A percentile compares a stretch with the other conserved stretches of the same genome.
Evolutionary conservation across 2,113 vertebrate species (phyloP).

Genomic region (Platichthys stellatus): DNA sequence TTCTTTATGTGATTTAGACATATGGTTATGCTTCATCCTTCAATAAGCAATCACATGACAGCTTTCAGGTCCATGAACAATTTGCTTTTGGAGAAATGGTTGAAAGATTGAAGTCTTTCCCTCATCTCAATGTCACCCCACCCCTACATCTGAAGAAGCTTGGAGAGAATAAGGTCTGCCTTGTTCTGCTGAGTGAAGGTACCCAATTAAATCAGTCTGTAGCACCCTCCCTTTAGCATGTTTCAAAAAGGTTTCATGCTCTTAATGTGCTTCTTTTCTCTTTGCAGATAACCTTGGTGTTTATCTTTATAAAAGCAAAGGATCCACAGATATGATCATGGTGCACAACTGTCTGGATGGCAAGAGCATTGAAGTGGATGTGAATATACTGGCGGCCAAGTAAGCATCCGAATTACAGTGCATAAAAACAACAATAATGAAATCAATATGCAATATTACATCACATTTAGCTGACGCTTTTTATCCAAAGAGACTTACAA

Average conservation of each 20-base stretch:
- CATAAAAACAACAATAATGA: neutral
- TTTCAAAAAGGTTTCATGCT: neutral
- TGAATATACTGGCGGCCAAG: slow-evolving; percentile 59
- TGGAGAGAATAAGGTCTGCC: neutral
- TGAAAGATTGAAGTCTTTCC: slow-evolving; percentile 30
- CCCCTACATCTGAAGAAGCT: slow-evolving; percentile 53
- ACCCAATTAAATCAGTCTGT: neutral
- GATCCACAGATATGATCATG: accelerated
- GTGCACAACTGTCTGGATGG: slow-evolving; percentile 52
- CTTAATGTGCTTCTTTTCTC: neutral
- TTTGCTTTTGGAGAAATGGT: slow-evolving; percentile 61
- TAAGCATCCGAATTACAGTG: slow-evolving; percentile 28
- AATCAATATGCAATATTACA: no score
- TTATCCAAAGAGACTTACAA: no score
- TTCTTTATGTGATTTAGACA: no score
- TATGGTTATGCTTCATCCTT: neutral
- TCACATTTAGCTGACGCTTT: no score
- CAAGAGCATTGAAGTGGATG: neutral
- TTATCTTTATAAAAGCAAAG: neutral
- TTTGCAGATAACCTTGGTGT: slow-evolving; percentile 65
- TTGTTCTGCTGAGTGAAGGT: slow-evolving; percentile 63
- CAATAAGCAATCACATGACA: slow-evolving; percentile 9
- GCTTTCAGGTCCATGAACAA: slow-evolving; percentile 54
- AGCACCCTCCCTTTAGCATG: neutral
- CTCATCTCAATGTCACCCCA: slow-evolving; percentile 51